Evolutionary conservation across 2,797 vertebrate genomes (phyloP), one percentile per base, ranked within the genome.

Genomic region (Phoeniculus purpureus): DNA sequence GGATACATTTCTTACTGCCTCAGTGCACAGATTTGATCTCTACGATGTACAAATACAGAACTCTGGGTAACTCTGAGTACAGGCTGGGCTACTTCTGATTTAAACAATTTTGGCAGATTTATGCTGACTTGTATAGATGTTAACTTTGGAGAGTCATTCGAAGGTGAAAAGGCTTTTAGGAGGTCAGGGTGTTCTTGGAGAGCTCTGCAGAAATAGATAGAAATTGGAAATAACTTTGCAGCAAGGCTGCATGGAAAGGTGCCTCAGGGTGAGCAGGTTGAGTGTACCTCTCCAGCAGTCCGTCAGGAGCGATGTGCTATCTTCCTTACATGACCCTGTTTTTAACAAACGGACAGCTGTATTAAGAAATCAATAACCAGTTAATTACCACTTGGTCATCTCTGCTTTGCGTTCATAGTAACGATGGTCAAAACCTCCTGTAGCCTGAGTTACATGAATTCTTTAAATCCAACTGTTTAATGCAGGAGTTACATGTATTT

Each of bases 31-130:
- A 72, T 85, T 82, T 90, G 90, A 61, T 67, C 70, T 90, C 85
- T 54, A 14, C 62, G 80, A 95, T 85, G 95, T 91, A 94, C 76
- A 87, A 82, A 94, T 79, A 81, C 6, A 87, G 94, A 96, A 91
- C 62, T 81, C 29, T 29, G 40, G 64, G 56, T 89, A 78, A 58
- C 79, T 76, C 85, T 50, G 25, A 60, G 77, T n/a, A 56, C 62
- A 72, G 58, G n/a, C 48, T 21, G 8, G 47, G 26, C 65, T 81
- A 7, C 40, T 55, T 55, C 67, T 90, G 65, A 73, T 86, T 95
- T 81, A 65, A 92, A 81, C 37, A 25, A 14, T 60, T 81, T 34
- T 92, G 87, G 71, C 87, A 93, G 72, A 56, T 90, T 23, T 65
- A 48, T 55, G 22, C 32, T 82, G 74, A 62, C 68, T 74, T 65